phyloP scores from a whole-genome alignment of 2,888 invertebrate species.

The Rhagophthalmus giganteus region DNA sequence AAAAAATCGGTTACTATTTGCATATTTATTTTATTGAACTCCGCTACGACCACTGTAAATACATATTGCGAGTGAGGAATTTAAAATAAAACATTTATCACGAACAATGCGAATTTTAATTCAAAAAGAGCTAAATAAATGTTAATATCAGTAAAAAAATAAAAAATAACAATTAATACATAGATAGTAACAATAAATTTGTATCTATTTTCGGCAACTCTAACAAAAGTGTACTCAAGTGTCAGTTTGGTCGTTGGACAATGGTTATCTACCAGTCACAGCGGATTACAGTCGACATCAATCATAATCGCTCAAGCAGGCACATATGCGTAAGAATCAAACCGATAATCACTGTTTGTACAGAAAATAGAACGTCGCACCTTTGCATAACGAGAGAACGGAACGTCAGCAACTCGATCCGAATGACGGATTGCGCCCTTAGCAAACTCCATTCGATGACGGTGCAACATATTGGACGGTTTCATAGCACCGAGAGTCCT shows the following conservation, averaged over 20 bases:
- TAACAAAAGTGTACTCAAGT: no score
- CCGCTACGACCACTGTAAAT: no score
- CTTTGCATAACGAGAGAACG: slow-evolving; percentile 33
- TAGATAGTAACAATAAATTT: no score
- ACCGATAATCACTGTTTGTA: slow-evolving; percentile 29
- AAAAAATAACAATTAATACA: no score
- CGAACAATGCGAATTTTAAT: no score
- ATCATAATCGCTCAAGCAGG: slow-evolving; percentile 38
- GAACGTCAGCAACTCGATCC: slow-evolving; percentile 32
- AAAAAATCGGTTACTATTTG: no score
- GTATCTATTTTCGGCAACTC: no score
- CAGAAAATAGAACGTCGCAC: slow-evolving; percentile 25
- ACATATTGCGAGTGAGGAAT: no score
- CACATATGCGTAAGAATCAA: slow-evolving; percentile 31
- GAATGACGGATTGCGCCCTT: slow-evolving; percentile 33
- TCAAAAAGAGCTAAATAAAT: no score
- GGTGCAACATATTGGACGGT: slow-evolving; percentile 43
- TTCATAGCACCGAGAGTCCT: slow-evolving; percentile 43
- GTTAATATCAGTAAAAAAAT: no score
- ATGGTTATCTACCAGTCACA: slow-evolving; percentile 31
- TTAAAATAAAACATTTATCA: no score
- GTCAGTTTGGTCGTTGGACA: slow-evolving; percentile 28
- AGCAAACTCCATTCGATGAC: slow-evolving; percentile 29
- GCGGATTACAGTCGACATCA: slow-evolving; percentile 34
- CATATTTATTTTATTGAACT: no score